A percentile compares a stretch with the other conserved stretches of the same genome.
Evolutionary conservation across 2,113 vertebrate genomes (phyloP).

Genomic region (Apus apus): DNA sequence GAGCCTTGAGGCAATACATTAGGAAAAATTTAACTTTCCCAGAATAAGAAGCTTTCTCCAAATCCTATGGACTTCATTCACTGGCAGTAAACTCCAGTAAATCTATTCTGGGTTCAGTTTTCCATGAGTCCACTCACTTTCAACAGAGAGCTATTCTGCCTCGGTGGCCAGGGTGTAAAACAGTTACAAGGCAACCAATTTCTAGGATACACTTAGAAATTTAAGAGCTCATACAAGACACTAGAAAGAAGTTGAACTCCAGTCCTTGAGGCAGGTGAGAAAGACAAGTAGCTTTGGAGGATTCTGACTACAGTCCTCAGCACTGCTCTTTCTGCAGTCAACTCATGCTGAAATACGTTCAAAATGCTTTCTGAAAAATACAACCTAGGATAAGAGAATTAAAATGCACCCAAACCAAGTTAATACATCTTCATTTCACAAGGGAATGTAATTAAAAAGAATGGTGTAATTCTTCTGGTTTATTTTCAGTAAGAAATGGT

Average conservation of each 20-base stretch:
- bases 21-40: not conserved
- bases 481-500: not conserved
- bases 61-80: not conserved
- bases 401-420: not conserved
- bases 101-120: not conserved
- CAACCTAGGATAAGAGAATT: not conserved
- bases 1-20: not conserved
- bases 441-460: not conserved
- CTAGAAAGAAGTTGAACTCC: not conserved
- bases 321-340: not conserved
- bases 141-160: not conserved
- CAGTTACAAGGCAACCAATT: not conserved
- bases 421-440: not conserved
- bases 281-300: not conserved
- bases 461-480: not conserved
- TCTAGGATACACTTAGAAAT: not conserved
- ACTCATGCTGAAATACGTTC: not conserved
- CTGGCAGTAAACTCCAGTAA: not conserved
- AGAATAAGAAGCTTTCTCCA: not conserved
- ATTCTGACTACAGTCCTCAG: not conserved
- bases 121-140: not conserved
- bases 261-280: not conserved
- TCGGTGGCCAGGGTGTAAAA: not conserved
- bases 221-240: not conserved
- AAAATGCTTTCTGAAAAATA: not conserved